A percentile compares a stretch with the other conserved stretches of the same genome.
Conservation (phyloP, 2,888 invertebrate species). For the Anthophora plumipes region DNA sequence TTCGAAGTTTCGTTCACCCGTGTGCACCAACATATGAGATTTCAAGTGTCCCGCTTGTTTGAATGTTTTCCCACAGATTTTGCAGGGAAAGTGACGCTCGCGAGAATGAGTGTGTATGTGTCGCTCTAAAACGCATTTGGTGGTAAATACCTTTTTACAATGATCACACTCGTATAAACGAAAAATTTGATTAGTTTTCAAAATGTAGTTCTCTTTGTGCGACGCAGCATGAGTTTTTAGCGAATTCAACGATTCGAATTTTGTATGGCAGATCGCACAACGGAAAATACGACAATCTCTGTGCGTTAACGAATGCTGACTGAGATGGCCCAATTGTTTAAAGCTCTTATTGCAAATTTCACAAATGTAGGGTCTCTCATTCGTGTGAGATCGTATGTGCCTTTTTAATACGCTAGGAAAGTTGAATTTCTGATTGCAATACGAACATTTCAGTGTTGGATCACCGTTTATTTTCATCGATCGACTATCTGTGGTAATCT, state of each 20-base stretch:
- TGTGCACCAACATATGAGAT: constrained; percentile 85
- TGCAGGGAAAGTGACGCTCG: constrained; percentile 84
- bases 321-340: constrained; percentile 78
- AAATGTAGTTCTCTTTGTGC: constrained; percentile 63
- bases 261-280: constrained; percentile 72
- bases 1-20: constrained; percentile 85
- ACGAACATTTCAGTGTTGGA: constrained; percentile 71
- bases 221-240: constrained; percentile 72
- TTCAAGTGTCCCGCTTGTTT: constrained; percentile 85
- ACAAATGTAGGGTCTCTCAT: constrained; percentile 78
- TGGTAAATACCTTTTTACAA: constrained; percentile 86
- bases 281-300: constrained; percentile 77
- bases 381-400: constrained; percentile 79
- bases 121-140: constrained; percentile 85
- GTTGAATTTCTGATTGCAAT: constrained; percentile 76
- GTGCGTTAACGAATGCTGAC: constrained; percentile 78
- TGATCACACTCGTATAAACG: constrained; percentile 84
- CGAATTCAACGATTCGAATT: constrained; percentile 73
- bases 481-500: constrained; percentile 38
- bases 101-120: constrained; percentile 85
- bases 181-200: constrained; percentile 56
- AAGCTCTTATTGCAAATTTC: constrained; percentile 78
- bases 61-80: constrained; percentile 85
- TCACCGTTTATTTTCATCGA: constrained; percentile 60
- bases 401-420: constrained; percentile 79